Conservation (phyloP, 2,113 vertebrate genomes). For the Leptosomus discolor region DNA sequence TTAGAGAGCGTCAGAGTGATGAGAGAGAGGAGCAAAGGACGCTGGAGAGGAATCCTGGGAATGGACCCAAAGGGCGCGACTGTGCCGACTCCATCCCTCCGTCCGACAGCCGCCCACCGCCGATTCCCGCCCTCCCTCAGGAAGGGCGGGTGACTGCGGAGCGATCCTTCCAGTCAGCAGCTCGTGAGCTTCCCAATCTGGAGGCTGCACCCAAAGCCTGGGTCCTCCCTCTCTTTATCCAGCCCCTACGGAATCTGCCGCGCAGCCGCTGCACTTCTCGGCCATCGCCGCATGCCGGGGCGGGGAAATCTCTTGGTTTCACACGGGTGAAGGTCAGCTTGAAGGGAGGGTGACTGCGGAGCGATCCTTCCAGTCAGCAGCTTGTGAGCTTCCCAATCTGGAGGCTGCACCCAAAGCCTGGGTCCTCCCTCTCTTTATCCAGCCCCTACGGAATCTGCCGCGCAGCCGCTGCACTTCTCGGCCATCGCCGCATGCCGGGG, state of each 20-base stretch:
- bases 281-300: rapidly evolving
- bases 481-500: rapidly evolving
- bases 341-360: background rate
- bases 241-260: rapidly evolving
- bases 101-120: background rate
- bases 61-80: rapidly evolving
- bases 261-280: rapidly evolving
- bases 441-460: rapidly evolving
- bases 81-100: background rate
- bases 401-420: background rate
- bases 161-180: rapidly evolving
- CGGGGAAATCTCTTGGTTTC: background rate
- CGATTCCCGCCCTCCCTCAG: background rate
- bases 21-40: background rate
- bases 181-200: background rate
- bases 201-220: background rate
- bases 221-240: no score
- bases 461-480: rapidly evolving
- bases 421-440: no score
- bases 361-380: rapidly evolving
- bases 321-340: rapidly evolving
- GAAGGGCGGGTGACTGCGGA: background rate
- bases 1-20: background rate
- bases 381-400: background rate
- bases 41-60: background rate